A percentile compares a stretch with the other conserved stretches of the same genome.
These are phyloP conservation scores for Notolepis coatsorum DNA, from an alignment of 2,797 vertebrate genomes.

Conservation along the genomic window DNA sequence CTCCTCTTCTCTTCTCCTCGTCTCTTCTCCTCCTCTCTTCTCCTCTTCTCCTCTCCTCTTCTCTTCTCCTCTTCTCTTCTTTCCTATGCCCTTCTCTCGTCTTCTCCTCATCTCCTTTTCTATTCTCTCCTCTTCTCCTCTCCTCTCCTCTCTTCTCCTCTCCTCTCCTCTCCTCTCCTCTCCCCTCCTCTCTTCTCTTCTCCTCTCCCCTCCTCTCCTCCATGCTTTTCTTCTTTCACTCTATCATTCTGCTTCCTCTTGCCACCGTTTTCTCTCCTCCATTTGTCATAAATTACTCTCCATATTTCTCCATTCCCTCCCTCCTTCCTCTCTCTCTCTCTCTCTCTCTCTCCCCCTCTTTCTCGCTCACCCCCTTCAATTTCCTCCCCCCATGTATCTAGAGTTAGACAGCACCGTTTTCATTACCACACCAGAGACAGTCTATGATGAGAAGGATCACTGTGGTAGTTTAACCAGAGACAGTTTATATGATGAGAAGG, in stretches of 20 bases:
- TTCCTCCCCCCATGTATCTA: conserved; percentile 70
- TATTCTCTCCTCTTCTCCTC: no score
- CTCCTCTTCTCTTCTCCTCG: no score
- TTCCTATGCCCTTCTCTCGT: not conserved
- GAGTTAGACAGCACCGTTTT: conserved; percentile 68
- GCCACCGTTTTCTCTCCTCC: conserved; percentile 20
- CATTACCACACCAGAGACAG: conserved; percentile 72
- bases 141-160: no score
- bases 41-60: not conserved
- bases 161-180: not conserved
- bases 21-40: not conserved
- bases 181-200: not conserved
- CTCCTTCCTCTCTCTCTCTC: conserved; percentile 2
- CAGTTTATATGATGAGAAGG: no score
- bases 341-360: conserved; percentile 4
- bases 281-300: conserved; percentile 52
- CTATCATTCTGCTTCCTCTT: not conserved
- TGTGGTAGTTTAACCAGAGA: no score
- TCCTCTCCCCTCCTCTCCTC: not conserved
- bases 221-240: no score
- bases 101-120: not conserved
- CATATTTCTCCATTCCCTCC: conserved; percentile 10
- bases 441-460: no score
- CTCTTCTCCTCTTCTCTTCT: not conserved
- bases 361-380: conserved; percentile 39